Percentiles rank a stretch among this genome's conserved stretches.
Conservation (phyloP, 2,888 invertebrate species). For the Drosophila ezoana region DNA sequence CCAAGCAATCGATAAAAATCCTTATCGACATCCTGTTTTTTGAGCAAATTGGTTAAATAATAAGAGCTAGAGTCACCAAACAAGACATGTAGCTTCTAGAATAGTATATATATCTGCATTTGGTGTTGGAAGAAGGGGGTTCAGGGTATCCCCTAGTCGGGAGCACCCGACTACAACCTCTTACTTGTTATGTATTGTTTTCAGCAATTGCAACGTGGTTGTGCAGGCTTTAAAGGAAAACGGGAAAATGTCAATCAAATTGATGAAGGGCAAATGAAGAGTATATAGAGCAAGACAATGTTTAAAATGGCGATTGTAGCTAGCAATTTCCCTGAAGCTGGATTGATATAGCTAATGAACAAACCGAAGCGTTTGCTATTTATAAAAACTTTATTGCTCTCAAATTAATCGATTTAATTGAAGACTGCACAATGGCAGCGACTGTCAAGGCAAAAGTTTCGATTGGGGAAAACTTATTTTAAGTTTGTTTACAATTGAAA, state of each 20-base stretch:
- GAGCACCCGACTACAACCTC: too few relatives aligned
- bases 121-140: too few relatives aligned
- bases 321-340: neutral
- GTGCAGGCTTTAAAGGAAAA: conserved; percentile 35
- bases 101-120: too few relatives aligned
- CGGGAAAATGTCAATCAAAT: conserved; percentile 31
- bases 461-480: conserved; percentile 41
- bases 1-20: too few relatives aligned
- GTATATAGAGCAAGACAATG: conserved; percentile 15
- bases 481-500: conserved; percentile 64
- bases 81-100: too few relatives aligned
- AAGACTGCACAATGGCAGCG: conserved; percentile 43
- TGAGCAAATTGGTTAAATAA: too few relatives aligned
- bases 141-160: too few relatives aligned
- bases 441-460: conserved; percentile 39
- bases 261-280: conserved; percentile 32
- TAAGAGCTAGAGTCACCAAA: too few relatives aligned
- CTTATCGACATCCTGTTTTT: too few relatives aligned
- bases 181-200: neutral
- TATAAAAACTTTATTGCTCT: conserved; percentile 41
- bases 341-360: conserved; percentile 53
- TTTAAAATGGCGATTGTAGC: conserved; percentile 24
- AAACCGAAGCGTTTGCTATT: conserved; percentile 46
- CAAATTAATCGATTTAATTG: conserved; percentile 80
- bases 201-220: neutral